A percentile compares a stretch with the other conserved stretches of the same genome.
phyloP scores from a whole-genome alignment of 2,797 vertebrate species.

The Anguilla megastoma region DNA sequence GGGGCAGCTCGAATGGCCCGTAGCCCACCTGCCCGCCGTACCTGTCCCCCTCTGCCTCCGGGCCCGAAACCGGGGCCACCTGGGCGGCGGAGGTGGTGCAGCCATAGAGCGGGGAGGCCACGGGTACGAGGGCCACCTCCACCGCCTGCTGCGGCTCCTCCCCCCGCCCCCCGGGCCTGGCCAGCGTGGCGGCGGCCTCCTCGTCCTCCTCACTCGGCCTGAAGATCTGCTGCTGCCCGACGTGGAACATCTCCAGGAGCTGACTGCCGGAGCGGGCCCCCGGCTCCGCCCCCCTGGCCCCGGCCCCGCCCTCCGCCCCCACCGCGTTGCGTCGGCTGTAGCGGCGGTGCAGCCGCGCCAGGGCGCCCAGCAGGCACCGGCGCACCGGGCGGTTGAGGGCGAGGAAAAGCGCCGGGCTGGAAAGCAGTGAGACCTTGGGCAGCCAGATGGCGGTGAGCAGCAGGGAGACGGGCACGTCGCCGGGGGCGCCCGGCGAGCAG shows the following conservation, averaged over 20 bases:
- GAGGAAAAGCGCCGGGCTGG: conserved; percentile 89
- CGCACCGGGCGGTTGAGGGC: conserved; percentile 90
- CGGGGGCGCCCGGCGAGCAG: conserved; percentile 71
- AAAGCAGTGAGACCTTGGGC: conserved; percentile 91
- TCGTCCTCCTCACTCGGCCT: conserved; percentile 81
- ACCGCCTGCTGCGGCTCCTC: conserved; percentile 52
- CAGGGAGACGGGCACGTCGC: conserved; percentile 77
- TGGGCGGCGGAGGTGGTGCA: conserved; percentile 81
- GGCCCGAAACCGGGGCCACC: conserved; percentile 80
- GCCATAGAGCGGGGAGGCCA: conserved; percentile 60
- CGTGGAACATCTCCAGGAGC: conserved; percentile 97
- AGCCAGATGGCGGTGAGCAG: conserved; percentile 93
- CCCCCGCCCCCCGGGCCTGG: conserved; percentile 62
- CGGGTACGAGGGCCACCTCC: conserved; percentile 58
- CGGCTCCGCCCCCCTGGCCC: conserved; percentile 69
- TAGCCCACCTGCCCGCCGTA: conserved; percentile 87
- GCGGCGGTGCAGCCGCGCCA: conserved; percentile 83
- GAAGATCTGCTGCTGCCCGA: conserved; percentile 96
- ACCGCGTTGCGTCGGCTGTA: conserved; percentile 91
- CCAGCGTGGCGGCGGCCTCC: conserved; percentile 63
- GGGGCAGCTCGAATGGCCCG: conserved; percentile 95
- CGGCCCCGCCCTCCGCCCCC: conserved; percentile 67
- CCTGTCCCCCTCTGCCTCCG: conserved; percentile 68
- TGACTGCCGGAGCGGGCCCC: conserved; percentile 88
- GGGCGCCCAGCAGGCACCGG: conserved; percentile 82